Conservation (phyloP, 1,140 invertebrate species). For the Propsilocerus akamusi region DNA sequence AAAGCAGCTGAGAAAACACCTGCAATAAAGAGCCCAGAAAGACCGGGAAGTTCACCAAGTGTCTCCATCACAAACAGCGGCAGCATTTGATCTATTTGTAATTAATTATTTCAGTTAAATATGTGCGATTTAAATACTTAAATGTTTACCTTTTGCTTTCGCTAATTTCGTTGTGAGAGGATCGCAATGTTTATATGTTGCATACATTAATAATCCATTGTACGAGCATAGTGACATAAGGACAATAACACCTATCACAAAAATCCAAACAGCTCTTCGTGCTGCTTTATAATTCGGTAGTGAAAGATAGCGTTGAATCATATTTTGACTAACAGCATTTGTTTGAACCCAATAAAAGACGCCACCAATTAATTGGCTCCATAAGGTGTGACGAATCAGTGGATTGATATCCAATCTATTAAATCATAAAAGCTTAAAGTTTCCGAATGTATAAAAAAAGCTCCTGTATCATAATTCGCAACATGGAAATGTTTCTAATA, state of each 20-base stretch:
- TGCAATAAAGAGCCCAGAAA: constrained; percentile 47
- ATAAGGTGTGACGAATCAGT: constrained; percentile 56
- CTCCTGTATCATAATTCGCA: constrained; percentile 31
- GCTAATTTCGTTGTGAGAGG: constrained; percentile 37
- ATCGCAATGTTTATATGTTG: constrained; percentile 52
- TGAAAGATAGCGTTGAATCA: constrained; percentile 47
- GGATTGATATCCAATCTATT: constrained; percentile 53
- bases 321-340: constrained; percentile 63
- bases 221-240: constrained; percentile 39
- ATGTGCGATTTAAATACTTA: too few species aligned
- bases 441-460: constrained; percentile 35
- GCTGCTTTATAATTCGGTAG: constrained; percentile 42
- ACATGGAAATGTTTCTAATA: too few species aligned
- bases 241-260: constrained; percentile 30
- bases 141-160: background rate
- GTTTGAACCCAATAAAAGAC: constrained; percentile 54
- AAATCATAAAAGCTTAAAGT: constrained; percentile 15
- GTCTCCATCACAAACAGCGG: constrained; percentile 45
- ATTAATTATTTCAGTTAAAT: too few species aligned
- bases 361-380: constrained; percentile 60
- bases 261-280: constrained; percentile 36
- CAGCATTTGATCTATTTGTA: constrained; percentile 34
- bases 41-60: constrained; percentile 32
- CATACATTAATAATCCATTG: constrained; percentile 56
- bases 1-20: constrained; percentile 49